phyloP scores from a whole-genome alignment of 2,113 vertebrate genomes.

The Helogale parvula region DNA sequence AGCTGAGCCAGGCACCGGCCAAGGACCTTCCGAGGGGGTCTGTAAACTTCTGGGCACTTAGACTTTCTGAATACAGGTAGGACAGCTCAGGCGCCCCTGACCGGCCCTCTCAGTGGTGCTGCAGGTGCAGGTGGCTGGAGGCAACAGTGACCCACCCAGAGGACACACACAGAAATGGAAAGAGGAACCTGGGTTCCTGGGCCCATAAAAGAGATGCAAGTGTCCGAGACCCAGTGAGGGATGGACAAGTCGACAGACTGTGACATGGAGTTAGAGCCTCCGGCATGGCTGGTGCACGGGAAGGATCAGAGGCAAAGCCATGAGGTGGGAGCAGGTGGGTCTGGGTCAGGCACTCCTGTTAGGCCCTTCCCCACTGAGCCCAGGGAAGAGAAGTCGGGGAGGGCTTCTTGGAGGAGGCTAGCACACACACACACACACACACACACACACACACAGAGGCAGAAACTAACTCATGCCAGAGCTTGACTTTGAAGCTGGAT shows the following conservation, averaged over 20 bases:
- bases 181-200: neutral
- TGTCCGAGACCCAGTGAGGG: too few species aligned
- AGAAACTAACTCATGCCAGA: neutral
- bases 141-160: neutral
- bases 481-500: neutral
- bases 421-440: too few species aligned
- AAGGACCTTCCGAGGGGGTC: fast-evolving
- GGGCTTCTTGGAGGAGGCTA: neutral
- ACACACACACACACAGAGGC: neutral
- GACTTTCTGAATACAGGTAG: neutral
- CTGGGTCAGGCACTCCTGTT: neutral
- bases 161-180: neutral
- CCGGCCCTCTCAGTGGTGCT: neutral
- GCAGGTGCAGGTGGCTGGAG: fast-evolving
- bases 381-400: neutral
- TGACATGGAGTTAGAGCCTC: constrained; percentile 66
- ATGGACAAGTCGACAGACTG: constrained; percentile 54
- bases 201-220: neutral
- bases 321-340: too few species aligned
- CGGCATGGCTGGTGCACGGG: neutral
- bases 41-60: fast-evolving
- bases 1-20: neutral
- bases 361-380: neutral
- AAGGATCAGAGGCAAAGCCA: neutral
- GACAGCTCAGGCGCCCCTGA: neutral